Evolutionary conservation across 2,797 vertebrate genomes (phyloP).

Genomic region (Sciurus vulgaris): DNA sequence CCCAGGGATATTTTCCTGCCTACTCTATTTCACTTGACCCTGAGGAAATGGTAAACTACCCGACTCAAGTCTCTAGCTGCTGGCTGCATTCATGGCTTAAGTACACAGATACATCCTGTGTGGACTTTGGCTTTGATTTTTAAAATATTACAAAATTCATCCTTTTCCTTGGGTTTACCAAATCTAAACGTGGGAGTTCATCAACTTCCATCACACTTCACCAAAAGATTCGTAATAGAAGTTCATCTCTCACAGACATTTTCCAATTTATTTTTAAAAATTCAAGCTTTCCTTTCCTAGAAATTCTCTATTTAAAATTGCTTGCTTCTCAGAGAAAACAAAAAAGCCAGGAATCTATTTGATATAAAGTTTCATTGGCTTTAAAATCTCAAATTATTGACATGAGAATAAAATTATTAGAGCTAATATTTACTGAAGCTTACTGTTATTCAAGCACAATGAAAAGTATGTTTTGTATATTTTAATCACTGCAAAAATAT

Average conservation of each 20-base stretch:
- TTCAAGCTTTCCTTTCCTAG: background rate
- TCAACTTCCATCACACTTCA: conserved; percentile 17
- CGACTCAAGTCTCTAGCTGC: background rate
- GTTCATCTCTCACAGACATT: background rate
- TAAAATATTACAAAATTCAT: background rate
- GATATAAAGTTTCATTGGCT: background rate
- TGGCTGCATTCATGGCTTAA: background rate
- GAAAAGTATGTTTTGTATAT: background rate
- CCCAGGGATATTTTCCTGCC: background rate
- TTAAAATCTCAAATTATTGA: conserved; percentile 10
- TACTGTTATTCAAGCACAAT: background rate
- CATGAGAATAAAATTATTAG: conserved; percentile 18
- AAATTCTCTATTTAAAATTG: background rate
- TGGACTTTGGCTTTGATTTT: background rate
- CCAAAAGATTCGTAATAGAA: background rate
- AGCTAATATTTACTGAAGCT: conserved; percentile 5
- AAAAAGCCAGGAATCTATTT: background rate
- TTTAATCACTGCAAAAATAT: conserved; percentile 2
- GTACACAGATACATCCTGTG: background rate
- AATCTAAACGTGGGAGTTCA: background rate
- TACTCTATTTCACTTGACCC: background rate
- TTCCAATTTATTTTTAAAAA: conserved; percentile 40
- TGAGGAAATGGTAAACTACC: background rate
- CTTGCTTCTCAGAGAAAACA: background rate
- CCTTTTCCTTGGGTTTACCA: conserved; percentile 1